phyloP scores from a whole-genome alignment of 2,888 invertebrate genomes.

The Diarsia mendica region DNA sequence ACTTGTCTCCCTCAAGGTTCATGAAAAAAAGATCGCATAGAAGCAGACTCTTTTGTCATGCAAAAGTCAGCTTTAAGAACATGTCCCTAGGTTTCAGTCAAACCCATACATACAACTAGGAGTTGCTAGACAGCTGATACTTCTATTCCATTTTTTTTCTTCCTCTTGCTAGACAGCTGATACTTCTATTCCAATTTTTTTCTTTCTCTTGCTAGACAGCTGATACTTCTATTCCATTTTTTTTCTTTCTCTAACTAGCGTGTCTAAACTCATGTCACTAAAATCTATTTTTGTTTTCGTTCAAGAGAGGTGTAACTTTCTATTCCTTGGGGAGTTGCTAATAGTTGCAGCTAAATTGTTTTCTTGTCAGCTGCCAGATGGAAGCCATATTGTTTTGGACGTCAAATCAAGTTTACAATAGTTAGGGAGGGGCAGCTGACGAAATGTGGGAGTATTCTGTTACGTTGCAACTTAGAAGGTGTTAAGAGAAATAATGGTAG shows the following conservation, averaged over 20 bases:
- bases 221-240: conserved; percentile 7
- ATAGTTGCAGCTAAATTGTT: conserved; percentile 73
- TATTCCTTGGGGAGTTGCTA: conserved; percentile 55
- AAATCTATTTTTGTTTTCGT: conserved; percentile 61
- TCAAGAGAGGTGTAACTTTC: conserved; percentile 29
- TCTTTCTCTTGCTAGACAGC: conserved; percentile 26
- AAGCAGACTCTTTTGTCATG: neutral
- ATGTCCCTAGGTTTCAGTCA: neutral
- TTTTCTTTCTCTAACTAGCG: conserved; percentile 49
- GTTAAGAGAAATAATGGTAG: neutral
- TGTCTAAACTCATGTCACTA: conserved; percentile 18
- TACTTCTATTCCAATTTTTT: conserved; percentile 2
- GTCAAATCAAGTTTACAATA: conserved; percentile 76
- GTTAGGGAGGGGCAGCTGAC: conserved; percentile 68
- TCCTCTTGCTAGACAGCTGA: conserved; percentile 54
- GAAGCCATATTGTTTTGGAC: conserved; percentile 75
- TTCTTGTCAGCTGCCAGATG: conserved; percentile 78
- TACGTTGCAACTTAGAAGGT: conserved; percentile 13
- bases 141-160: conserved; percentile 2
- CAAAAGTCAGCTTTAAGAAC: conserved; percentile 2
- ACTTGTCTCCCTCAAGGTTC: conserved; percentile 12
- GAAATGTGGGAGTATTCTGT: conserved; percentile 66
- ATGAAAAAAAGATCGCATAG: conserved; percentile 6
- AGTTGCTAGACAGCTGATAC: conserved; percentile 20
- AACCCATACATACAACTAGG: neutral